phyloP scores from a whole-genome alignment of 92 coral and sea anemone species.

The Porites rus region DNA sequence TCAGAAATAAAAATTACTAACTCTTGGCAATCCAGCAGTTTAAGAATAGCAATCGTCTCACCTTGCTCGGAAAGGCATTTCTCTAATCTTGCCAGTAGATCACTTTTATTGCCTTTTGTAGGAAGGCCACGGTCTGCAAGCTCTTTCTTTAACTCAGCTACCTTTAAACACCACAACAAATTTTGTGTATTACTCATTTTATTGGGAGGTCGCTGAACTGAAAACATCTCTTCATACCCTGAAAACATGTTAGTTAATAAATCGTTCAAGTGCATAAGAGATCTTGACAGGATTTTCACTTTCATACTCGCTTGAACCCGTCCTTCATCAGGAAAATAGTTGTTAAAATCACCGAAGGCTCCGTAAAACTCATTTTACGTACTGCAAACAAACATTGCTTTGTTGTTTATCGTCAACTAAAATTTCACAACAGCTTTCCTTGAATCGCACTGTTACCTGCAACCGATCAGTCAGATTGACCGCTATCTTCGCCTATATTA shows the following conservation, averaged over 20 bases:
- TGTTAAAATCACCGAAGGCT: neutral
- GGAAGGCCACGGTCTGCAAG: constrained; percentile 88
- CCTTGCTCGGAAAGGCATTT: constrained; percentile 45
- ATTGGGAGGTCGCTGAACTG: no score
- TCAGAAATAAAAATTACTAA: neutral
- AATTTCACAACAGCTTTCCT: neutral
- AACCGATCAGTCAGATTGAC: neutral
- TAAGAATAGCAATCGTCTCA: neutral
- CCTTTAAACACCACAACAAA: constrained; percentile 45
- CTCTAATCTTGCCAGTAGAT: constrained; percentile 81
- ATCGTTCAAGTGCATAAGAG: neutral
- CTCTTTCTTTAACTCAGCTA: constrained; percentile 88
- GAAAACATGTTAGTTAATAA: no score
- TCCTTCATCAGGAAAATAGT: neutral
- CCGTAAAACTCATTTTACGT: neutral
- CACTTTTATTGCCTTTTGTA: constrained; percentile 87
- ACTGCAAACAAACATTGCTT: neutral
- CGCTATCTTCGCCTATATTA: neutral
- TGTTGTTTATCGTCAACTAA: neutral
- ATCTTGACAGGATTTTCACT: neutral
- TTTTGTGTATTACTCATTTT: neutral
- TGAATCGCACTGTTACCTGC: neutral
- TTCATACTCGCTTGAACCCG: neutral
- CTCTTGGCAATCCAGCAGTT: neutral
- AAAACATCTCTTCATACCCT: no score